Conservation (phyloP, 1,140 invertebrate species). For the Drosophila santomea region DNA sequence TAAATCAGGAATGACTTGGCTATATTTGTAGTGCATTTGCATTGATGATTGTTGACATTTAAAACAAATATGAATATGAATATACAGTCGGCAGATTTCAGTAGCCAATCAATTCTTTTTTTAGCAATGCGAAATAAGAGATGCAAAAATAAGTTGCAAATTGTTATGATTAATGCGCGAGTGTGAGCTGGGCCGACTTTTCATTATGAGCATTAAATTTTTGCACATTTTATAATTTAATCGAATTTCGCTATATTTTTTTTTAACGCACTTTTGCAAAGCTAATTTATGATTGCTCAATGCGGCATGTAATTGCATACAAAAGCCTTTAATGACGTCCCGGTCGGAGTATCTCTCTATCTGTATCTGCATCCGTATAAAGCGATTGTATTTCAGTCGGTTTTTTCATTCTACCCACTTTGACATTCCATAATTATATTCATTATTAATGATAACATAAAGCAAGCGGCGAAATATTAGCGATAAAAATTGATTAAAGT, state of each 20-base stretch:
- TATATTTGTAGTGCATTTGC: conserved; percentile 66
- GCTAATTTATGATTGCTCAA: conserved; percentile 82
- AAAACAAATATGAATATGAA: conserved; percentile 78
- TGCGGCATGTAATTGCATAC: conserved; percentile 82
- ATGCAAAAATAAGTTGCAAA: conserved; percentile 40
- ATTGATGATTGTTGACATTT: conserved; percentile 82
- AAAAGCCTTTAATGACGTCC: conserved; percentile 76
- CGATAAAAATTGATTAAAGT: conserved; percentile 48
- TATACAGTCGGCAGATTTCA: conserved; percentile 46
- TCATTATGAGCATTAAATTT: conserved; percentile 72
- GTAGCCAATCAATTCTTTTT: conserved; percentile 7
- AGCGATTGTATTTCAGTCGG: conserved; percentile 36
- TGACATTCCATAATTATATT: conserved; percentile 61
- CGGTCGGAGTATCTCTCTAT: conserved; percentile 13
- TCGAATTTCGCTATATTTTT: conserved; percentile 70
- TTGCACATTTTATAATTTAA: conserved; percentile 74
- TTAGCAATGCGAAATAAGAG: conserved; percentile 8
- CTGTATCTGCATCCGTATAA: conserved; percentile 29
- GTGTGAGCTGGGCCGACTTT: conserved; percentile 44
- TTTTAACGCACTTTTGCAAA: conserved; percentile 57
- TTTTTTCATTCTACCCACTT: conserved; percentile 24
- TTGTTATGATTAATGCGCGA: conserved; percentile 69
- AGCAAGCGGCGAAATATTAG: conserved; percentile 37
- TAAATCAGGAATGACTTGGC: conserved; percentile 48
- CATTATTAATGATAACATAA: conserved; percentile 59